phyloP scores from a whole-genome alignment of 1,140 invertebrate species.

The Pseudachorutes palmiensis region DNA sequence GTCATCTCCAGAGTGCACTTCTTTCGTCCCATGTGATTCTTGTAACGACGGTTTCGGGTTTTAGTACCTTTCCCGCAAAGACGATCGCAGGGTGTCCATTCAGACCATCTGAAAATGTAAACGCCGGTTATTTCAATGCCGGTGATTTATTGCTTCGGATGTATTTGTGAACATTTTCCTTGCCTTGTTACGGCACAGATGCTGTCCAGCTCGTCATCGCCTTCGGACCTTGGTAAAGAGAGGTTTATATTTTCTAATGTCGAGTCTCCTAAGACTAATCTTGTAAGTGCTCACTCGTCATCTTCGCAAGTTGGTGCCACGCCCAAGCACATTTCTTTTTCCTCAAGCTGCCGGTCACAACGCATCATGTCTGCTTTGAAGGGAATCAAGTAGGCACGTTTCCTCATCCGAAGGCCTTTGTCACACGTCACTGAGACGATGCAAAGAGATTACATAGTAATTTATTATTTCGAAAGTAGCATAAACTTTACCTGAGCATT shows the following conservation, averaged over 20 bases:
- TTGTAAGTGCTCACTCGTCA: slow-evolving; percentile 25
- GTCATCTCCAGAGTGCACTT: slow-evolving; percentile 44
- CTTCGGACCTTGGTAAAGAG: slow-evolving; percentile 16
- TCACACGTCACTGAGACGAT: slow-evolving; percentile 46
- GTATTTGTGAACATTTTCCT: not conserved
- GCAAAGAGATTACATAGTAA: too few species aligned
- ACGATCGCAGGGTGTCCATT: slow-evolving; percentile 52
- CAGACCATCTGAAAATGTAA: slow-evolving; percentile 46
- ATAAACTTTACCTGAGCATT: slow-evolving; percentile 40
- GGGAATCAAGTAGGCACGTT: slow-evolving; percentile 46
- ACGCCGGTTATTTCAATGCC: not conserved
- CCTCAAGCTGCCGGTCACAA: slow-evolving; percentile 45
- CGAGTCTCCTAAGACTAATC: not conserved
- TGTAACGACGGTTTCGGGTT: slow-evolving; percentile 46
- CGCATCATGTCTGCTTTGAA: slow-evolving; percentile 47
- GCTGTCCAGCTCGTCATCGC: slow-evolving; percentile 30
- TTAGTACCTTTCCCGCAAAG: slow-evolving; percentile 51
- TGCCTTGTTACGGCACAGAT: slow-evolving; percentile 45
- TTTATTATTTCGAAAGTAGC: not conserved
- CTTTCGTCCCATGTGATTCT: slow-evolving; percentile 46
- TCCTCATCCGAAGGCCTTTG: slow-evolving; percentile 47
- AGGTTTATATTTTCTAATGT: not conserved
- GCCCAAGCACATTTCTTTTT: slow-evolving; percentile 50
- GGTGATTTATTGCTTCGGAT: too few species aligned
- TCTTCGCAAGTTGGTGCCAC: slow-evolving; percentile 54